Conservation (phyloP, 2,113 vertebrate genomes). For the Scomber scombrus region DNA sequence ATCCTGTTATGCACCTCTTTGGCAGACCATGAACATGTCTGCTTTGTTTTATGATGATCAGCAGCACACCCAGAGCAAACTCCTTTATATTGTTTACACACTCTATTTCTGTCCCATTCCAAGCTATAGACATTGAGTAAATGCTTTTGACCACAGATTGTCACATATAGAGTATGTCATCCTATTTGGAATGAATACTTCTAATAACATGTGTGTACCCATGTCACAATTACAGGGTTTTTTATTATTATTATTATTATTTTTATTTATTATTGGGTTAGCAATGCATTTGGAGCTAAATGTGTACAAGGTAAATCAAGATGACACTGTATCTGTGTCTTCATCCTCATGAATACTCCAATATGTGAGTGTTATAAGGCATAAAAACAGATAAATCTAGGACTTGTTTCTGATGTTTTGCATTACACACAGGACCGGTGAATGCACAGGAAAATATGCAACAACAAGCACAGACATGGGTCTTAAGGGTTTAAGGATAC, state of each 20-base stretch:
- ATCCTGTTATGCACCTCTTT: conserved; percentile 7
- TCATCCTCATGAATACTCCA: neutral
- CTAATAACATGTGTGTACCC: neutral
- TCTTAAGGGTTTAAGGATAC: neutral
- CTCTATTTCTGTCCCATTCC: neutral
- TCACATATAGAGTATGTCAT: neutral
- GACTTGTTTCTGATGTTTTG: neutral
- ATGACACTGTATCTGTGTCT: neutral
- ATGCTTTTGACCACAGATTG: neutral
- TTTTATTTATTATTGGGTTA: too few species aligned
- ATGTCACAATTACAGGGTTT: neutral
- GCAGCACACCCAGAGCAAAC: conserved; percentile 59
- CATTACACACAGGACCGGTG: neutral
- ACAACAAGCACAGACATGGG: neutral
- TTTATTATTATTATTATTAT: too few species aligned
- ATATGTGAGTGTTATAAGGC: neutral
- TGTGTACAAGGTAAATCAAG: neutral
- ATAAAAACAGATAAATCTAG: neutral
- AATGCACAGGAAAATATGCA: neutral
- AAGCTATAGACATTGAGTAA: neutral
- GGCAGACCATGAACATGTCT: conserved; percentile 73
- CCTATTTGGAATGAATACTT: neutral
- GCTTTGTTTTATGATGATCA: conserved; percentile 74
- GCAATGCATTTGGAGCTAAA: neutral
- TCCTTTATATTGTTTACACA: conserved; percentile 18